Evolutionary conservation across 2,797 vertebrate species (phyloP).

Genomic region (Pipistrellus kuhlii): DNA sequence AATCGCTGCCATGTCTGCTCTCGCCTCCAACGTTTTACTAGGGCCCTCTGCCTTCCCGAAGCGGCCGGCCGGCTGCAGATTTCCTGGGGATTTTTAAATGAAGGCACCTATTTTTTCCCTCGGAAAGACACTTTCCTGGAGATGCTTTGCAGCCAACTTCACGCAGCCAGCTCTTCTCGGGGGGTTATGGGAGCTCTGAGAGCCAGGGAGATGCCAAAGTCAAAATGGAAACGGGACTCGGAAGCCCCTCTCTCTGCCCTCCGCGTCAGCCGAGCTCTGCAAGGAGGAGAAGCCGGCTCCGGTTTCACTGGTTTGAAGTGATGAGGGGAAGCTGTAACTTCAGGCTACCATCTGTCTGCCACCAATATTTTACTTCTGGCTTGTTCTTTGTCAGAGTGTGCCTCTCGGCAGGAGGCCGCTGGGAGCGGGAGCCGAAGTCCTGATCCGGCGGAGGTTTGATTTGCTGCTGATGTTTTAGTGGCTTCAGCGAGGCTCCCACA

Average conservation of each 20-base stretch:
- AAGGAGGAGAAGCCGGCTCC: conserved; percentile 50
- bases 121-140: background rate
- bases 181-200: conserved; percentile 6
- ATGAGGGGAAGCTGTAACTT: conserved; percentile 81
- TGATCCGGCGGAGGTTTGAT: conserved; percentile 77
- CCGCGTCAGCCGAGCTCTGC: conserved; percentile 59
- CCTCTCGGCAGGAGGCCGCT: conserved; percentile 80
- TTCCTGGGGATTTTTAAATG: too few species aligned
- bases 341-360: conserved; percentile 84
- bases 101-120: too few species aligned
- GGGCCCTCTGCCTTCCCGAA: conserved; percentile 76
- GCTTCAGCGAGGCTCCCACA: conserved; percentile 75
- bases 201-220: conserved; percentile 50
- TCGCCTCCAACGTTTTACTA: conserved; percentile 76
- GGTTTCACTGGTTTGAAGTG: conserved; percentile 83
- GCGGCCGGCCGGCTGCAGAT: background rate
- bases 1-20: conserved; percentile 86
- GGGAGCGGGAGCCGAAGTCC: conserved; percentile 81
- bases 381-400: conserved; percentile 83
- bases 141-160: background rate
- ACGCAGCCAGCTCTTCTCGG: background rate
- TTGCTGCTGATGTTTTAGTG: conserved; percentile 75
- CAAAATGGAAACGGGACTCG: conserved; percentile 63
- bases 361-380: conserved; percentile 82
- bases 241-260: conserved; percentile 67